Evolutionary conservation across 2,888 invertebrate genomes (phyloP).

Genomic region (Unio delphinus): DNA sequence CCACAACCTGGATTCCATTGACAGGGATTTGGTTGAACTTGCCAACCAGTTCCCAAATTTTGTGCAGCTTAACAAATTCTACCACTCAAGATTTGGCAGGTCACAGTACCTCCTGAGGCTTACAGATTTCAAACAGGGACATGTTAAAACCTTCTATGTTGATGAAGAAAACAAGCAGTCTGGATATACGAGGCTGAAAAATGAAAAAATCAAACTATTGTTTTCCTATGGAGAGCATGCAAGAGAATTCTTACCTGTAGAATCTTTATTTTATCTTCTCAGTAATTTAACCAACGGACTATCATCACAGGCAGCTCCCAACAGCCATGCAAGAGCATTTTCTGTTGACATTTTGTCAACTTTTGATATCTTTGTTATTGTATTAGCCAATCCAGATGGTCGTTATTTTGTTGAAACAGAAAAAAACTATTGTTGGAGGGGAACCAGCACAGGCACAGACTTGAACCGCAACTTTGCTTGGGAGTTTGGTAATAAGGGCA

Average conservation of each 20-base stretch:
- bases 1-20: conserved; percentile 52
- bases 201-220: conserved; percentile 52
- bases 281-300: conserved; percentile 52
- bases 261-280: conserved; percentile 59
- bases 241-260: conserved; percentile 67
- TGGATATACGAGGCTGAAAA: background rate
- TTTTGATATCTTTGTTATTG: conserved; percentile 63
- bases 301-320: conserved; percentile 7
- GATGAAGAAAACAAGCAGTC: too few species aligned
- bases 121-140: conserved; percentile 56
- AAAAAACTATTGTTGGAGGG: conserved; percentile 67
- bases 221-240: conserved; percentile 69
- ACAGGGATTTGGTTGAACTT: conserved; percentile 39
- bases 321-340: conserved; percentile 9
- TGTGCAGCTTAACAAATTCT: conserved; percentile 43
- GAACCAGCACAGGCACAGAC: conserved; percentile 67
- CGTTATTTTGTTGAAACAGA: conserved; percentile 55
- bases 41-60: conserved; percentile 41
- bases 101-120: conserved; percentile 57
- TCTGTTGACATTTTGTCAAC: conserved; percentile 36
- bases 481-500: conserved; percentile 67
- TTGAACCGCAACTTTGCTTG: conserved; percentile 69
- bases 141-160: background rate
- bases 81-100: conserved; percentile 43
- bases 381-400: conserved; percentile 68